phyloP scores from a whole-genome alignment of 2,888 invertebrate genomes.

The Ypsolopha scabrella region DNA sequence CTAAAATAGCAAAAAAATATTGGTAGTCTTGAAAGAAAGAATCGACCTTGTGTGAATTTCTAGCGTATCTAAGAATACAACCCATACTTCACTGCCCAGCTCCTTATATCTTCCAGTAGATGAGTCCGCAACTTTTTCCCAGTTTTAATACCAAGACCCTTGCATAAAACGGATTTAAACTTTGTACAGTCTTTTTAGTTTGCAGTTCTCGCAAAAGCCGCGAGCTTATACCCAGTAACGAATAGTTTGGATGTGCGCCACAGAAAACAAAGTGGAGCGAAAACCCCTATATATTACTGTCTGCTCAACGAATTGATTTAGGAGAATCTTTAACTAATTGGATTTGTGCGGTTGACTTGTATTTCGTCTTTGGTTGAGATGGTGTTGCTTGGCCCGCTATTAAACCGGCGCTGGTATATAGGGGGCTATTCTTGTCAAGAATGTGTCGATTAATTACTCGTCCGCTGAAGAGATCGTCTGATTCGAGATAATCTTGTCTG shows the following conservation, averaged over 20 bases:
- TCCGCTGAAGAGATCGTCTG: too few relatives aligned
- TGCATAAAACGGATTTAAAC: neutral
- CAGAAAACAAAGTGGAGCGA: conserved; percentile 49
- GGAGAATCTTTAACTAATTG: conserved; percentile 61
- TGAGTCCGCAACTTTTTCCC: too few relatives aligned
- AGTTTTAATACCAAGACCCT: neutral
- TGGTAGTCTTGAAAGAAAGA: neutral
- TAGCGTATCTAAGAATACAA: too few relatives aligned
- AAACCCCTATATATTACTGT: conserved; percentile 52
- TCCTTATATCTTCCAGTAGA: too few relatives aligned
- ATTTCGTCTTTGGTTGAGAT: conserved; percentile 42
- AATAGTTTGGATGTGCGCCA: conserved; percentile 61
- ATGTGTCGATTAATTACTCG: too few relatives aligned
- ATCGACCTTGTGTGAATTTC: neutral
- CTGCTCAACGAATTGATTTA: conserved; percentile 60
- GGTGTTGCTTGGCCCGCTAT: conserved; percentile 5
- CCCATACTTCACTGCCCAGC: too few relatives aligned
- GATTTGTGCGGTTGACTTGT: conserved; percentile 50
- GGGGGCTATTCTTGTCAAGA: too few relatives aligned
- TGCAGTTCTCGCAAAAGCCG: conserved; percentile 29
- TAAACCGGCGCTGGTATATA: too few relatives aligned
- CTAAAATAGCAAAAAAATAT: neutral
- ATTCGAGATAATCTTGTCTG: too few relatives aligned
- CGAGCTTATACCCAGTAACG: conserved; percentile 43
- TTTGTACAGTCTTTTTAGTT: conserved; percentile 30